phyloP scores from a whole-genome alignment of 2,797 vertebrate genomes.

The Acrossocheilus wenchowensis region DNA sequence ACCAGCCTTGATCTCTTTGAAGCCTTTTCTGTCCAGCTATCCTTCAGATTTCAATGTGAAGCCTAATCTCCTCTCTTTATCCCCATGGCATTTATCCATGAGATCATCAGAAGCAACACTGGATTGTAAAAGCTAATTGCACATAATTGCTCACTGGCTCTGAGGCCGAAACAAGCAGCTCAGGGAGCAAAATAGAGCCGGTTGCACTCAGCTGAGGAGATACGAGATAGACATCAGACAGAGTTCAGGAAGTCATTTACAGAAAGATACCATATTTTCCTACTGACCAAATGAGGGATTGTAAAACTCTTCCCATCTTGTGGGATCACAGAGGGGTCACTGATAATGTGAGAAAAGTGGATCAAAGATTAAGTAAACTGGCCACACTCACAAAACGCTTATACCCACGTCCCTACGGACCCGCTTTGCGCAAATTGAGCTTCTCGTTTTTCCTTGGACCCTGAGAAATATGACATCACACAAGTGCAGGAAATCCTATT shows the following conservation, averaged over 20 bases:
- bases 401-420: slow-evolving; percentile 25
- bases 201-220: slow-evolving; percentile 24
- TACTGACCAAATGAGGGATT: slow-evolving; percentile 16
- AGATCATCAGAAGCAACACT: slow-evolving; percentile 51
- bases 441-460: slow-evolving; percentile 21
- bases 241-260: slow-evolving; percentile 41
- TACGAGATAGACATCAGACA: slow-evolving; percentile 45
- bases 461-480: slow-evolving; percentile 26
- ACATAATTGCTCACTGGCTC: slow-evolving; percentile 55
- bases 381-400: slow-evolving; percentile 33
- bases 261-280: slow-evolving; percentile 36
- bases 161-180: slow-evolving; percentile 42
- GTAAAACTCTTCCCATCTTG: not conserved
- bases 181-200: slow-evolving; percentile 24
- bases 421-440: slow-evolving; percentile 28
- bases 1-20: slow-evolving; percentile 54
- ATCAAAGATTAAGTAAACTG: slow-evolving; percentile 38
- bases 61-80: slow-evolving; percentile 50
- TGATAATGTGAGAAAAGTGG: slow-evolving; percentile 42
- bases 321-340: slow-evolving; percentile 21
- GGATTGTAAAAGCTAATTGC: slow-evolving; percentile 59
- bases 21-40: slow-evolving; percentile 42
- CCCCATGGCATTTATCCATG: slow-evolving; percentile 52
- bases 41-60: slow-evolving; percentile 50
- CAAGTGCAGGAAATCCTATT: slow-evolving; percentile 40